Evolutionary conservation across 2,888 invertebrate genomes (phyloP).

Genomic region (Philonicus albiceps): DNA sequence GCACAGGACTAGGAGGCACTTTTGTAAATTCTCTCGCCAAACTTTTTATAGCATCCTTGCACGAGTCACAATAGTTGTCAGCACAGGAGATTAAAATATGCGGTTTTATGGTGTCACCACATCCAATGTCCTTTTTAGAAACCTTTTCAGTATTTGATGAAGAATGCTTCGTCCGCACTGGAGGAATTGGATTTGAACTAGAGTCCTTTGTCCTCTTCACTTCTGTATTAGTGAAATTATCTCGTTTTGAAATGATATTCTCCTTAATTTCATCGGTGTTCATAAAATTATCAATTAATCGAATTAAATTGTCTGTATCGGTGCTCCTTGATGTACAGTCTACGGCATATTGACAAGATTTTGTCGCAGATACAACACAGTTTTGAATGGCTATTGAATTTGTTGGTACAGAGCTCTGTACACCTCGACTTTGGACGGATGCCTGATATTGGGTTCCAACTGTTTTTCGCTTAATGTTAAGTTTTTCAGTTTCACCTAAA

Average conservation of each 20-base stretch:
- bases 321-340: conserved; percentile 58
- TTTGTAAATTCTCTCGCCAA: conserved; percentile 64
- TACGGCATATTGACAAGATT: conserved; percentile 53
- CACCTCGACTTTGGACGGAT: background rate
- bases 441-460: conserved; percentile 56
- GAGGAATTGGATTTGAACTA: conserved; percentile 54
- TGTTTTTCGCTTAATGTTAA: conserved; percentile 60
- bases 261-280: conserved; percentile 53
- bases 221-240: conserved; percentile 49
- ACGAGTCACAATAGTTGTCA: conserved; percentile 69
- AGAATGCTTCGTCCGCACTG: conserved; percentile 52
- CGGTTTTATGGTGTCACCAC: conserved; percentile 65
- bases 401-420: conserved; percentile 48
- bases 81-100: conserved; percentile 65
- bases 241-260: background rate
- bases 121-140: conserved; percentile 65
- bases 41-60: conserved; percentile 67
- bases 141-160: conserved; percentile 60
- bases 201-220: conserved; percentile 50
- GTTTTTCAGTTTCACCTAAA: conserved; percentile 66
- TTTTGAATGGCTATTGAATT: conserved; percentile 56
- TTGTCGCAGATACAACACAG: conserved; percentile 52
- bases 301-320: conserved; percentile 61
- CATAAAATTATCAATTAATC: conserved; percentile 53
- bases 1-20: conserved; percentile 50